Base-by-base conservation (phyloP, 1,140 invertebrate genomes). In the Drosophila pseudoananassae region DNA sequence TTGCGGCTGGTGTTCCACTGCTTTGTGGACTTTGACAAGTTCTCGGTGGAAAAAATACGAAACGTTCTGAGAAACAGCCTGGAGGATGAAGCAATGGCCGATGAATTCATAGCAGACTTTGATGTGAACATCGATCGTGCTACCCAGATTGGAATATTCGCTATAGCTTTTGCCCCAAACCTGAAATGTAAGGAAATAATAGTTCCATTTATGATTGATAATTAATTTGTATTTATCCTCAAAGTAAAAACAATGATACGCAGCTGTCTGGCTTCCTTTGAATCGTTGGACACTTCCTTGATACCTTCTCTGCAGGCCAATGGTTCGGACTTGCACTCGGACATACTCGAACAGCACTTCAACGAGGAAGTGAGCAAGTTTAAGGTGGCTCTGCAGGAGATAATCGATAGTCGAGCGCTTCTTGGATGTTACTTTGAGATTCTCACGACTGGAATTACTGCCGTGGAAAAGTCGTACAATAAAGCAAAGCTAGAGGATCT, bases 101-200 rank as follows among this genome's bases (percentile, higher is more conserved):
- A 91, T 76, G 90, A 91, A 49, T 73, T 79, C 0, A 91, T 91
- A 25, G 90, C 90, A 1, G 90, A 91, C 49, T 91, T 91, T 55
- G 90, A 91, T 83, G 89, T 91, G 1, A 91, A 91, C 56, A 60
- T 91, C 9, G 90, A 91, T 80, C 73, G 90, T 0, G 77, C 78
- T 14, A 84, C 84, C 6, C 90, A 91, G 59, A 91, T 91, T 15
- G 90, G 90, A 0, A 76, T 89, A 38, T 91, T 91, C 73, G 85
- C 89, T 0, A 84, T 90, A 20, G 70, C 85, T 3, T 91, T 88
- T 49, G 79, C 89, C 0, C 71, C 79, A 1, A 89, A 60, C 43
- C 20, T 83, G 3, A 91, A 89, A 70, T 68, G 90, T 91, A 49
- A 5, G 50, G 23, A n/a, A 8, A 2, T 31, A 0, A 40, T 29